phyloP scores from a whole-genome alignment of 37 sponge, comb jelly and placozoan species.

The Halisarca cf. caerulea region DNA sequence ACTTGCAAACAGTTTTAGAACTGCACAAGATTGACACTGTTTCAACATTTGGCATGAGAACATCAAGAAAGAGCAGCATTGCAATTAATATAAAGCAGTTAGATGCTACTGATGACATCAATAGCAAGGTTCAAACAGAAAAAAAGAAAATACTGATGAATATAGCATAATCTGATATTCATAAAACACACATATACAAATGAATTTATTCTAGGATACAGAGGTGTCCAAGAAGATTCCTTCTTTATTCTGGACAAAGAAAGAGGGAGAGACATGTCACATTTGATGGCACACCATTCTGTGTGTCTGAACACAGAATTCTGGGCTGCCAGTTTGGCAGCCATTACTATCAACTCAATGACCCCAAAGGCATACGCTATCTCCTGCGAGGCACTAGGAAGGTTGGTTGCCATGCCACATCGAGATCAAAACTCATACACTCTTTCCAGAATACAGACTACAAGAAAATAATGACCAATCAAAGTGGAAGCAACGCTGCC shows the following conservation, averaged over 20 bases:
- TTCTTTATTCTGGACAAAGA: constrained; percentile 3
- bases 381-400: constrained; percentile 26
- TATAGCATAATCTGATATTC: too few species aligned
- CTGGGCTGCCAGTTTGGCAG: constrained; percentile 28
- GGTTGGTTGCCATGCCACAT: constrained; percentile 32
- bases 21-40: not conserved
- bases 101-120: too few species aligned
- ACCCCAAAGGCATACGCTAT: not conserved
- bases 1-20: not conserved
- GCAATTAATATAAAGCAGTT: too few species aligned
- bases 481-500: not conserved
- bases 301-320: not conserved
- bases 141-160: too few species aligned
- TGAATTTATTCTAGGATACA: not conserved
- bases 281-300: constrained; percentile 31
- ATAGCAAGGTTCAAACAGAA: too few species aligned
- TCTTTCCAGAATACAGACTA: constrained; percentile 15
- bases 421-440: not conserved
- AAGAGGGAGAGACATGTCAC: not conserved
- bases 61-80: not conserved
- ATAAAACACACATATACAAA: too few species aligned
- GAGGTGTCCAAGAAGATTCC: not conserved
- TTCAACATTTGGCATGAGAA: not conserved
- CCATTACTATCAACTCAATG: not conserved
- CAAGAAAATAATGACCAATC: not conserved